These are phyloP conservation scores for Penaeus indicus DNA, from an alignment of 1,140 invertebrate genomes.

Conservation along the genomic window DNA sequence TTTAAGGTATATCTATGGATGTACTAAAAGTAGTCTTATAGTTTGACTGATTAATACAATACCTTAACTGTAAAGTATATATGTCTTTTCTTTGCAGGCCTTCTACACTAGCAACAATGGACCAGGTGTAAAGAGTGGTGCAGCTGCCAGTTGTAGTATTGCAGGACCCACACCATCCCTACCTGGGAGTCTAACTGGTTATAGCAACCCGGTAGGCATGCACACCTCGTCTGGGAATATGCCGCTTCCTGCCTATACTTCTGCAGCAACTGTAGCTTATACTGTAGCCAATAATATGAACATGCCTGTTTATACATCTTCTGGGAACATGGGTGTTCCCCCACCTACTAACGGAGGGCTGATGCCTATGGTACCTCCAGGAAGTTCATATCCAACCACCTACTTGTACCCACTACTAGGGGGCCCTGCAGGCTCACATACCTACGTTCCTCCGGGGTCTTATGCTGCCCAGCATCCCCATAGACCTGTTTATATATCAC, in stretches of 20 bases:
- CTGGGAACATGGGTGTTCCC: slow-evolving; percentile 53
- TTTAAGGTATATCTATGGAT: too few species aligned
- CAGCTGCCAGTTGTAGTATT: slow-evolving; percentile 36
- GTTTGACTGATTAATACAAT: not conserved
- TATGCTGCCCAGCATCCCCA: slow-evolving; percentile 52
- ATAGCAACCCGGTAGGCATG: not conserved
- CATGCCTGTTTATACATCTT: slow-evolving; percentile 56
- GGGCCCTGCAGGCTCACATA: slow-evolving; percentile 17
- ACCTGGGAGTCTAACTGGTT: slow-evolving; percentile 19
- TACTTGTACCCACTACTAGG: slow-evolving; percentile 44
- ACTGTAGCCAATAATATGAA: slow-evolving; percentile 47
- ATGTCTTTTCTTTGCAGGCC: slow-evolving; percentile 21
- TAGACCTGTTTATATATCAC: slow-evolving; percentile 36
- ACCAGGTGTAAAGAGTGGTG: slow-evolving; percentile 39
- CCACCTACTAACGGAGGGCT: slow-evolving; percentile 49
- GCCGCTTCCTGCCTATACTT: not conserved
- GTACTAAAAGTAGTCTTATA: too few species aligned
- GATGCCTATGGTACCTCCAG: slow-evolving; percentile 49
- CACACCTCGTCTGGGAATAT: slow-evolving; percentile 11
- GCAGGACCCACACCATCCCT: slow-evolving; percentile 13
- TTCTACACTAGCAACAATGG: slow-evolving; percentile 47
- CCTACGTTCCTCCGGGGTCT: slow-evolving; percentile 45
- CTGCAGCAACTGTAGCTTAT: slow-evolving; percentile 34
- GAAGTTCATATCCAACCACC: slow-evolving; percentile 43
- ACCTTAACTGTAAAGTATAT: not conserved